phyloP scores from a whole-genome alignment of 2,888 invertebrate genomes.

The Antheraea assamensis region DNA sequence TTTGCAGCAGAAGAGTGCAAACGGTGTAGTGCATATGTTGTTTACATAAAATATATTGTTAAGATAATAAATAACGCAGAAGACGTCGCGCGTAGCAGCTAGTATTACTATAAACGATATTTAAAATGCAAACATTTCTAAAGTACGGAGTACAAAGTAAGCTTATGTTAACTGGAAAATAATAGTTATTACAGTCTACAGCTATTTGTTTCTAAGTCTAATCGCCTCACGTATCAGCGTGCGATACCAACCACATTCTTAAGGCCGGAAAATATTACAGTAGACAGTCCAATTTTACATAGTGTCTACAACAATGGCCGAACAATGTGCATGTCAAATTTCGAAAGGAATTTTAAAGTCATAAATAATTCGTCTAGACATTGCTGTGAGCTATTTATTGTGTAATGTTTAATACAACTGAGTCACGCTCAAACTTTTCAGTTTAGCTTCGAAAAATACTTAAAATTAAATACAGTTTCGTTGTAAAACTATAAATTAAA shows the following conservation, averaged over 20 bases:
- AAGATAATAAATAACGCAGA: no score
- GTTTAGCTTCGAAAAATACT: not conserved
- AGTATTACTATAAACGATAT: no score
- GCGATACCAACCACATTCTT: not conserved
- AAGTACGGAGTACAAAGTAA: no score
- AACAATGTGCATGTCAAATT: not conserved
- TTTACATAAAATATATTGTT: no score
- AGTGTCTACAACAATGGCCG: not conserved
- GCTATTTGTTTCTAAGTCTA: not conserved
- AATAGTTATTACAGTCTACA: no score
- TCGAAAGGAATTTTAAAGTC: not conserved
- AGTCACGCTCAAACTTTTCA: not conserved
- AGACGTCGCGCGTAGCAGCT: no score
- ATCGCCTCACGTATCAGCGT: not conserved
- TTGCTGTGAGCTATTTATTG: not conserved
- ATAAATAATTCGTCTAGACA: not conserved
- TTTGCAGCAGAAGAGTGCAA: no score
- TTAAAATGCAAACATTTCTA: no score
- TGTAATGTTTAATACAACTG: not conserved
- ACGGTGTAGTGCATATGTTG: no score
- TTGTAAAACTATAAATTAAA: slow-evolving; percentile 12
- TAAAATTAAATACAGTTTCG: not conserved
- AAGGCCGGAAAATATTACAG: no score
- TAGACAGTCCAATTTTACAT: no score
- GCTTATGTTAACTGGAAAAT: no score